Evolutionary conservation across 2,113 vertebrate genomes (phyloP).

Genomic region (Thalassarche chlororhynchos): DNA sequence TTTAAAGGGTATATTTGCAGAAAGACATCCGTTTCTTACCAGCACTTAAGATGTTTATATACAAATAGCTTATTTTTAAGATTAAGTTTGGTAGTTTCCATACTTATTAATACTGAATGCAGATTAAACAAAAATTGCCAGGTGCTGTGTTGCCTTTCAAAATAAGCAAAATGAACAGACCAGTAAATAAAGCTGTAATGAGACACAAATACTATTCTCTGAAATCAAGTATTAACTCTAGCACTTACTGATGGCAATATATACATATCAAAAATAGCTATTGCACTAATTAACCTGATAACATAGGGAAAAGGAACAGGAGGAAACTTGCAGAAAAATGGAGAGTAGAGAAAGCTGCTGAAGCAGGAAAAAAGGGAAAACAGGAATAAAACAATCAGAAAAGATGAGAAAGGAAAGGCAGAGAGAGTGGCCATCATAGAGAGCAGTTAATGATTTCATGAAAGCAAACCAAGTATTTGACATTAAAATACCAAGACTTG

Average conservation of each 20-base stretch:
- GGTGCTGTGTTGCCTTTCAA: neutral
- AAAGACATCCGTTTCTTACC: neutral
- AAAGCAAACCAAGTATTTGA: neutral
- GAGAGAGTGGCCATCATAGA: neutral
- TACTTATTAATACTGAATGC: neutral
- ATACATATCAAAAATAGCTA: neutral
- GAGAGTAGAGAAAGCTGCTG: neutral
- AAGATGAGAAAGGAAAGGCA: neutral
- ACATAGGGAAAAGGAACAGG: neutral
- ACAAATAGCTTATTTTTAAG: neutral
- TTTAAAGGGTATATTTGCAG: neutral
- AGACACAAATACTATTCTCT: neutral
- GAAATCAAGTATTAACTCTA: neutral
- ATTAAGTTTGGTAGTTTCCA: neutral
- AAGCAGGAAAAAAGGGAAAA: neutral
- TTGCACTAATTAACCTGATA: neutral
- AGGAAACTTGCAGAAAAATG: neutral
- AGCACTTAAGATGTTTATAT: neutral
- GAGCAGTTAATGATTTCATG: neutral
- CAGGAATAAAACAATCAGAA: neutral
- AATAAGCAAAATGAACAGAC: neutral
- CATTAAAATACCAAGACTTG: neutral
- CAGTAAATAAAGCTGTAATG: neutral
- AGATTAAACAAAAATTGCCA: neutral
- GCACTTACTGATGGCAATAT: neutral